Conservation (phyloP, 2,888 invertebrate species). For the Platynereis dumerilii region DNA sequence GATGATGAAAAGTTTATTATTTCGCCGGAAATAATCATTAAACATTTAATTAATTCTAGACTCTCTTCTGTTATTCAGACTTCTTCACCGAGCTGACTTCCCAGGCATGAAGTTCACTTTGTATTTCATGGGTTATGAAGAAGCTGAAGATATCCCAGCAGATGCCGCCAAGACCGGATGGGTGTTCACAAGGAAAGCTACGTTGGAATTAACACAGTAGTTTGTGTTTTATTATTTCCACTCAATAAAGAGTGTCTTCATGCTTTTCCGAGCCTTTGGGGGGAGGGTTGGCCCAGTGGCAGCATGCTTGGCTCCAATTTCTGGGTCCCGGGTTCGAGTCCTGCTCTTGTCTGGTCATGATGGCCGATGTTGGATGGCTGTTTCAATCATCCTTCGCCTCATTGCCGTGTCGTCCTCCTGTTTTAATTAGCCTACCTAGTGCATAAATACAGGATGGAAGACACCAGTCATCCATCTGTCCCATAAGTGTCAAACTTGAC, state of each 20-base stretch:
- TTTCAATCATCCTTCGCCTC: too few relatives aligned
- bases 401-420: too few relatives aligned
- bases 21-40: too few relatives aligned
- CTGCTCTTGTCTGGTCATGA: neutral
- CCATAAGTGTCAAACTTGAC: too few relatives aligned
- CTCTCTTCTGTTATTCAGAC: conserved; percentile 51
- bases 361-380: too few relatives aligned
- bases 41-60: too few relatives aligned
- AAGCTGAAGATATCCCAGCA: conserved; percentile 74
- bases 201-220: conserved; percentile 92
- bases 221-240: conserved; percentile 8
- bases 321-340: neutral
- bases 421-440: too few relatives aligned
- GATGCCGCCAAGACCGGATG: conserved; percentile 76
- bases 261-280: neutral
- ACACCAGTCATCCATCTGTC: too few relatives aligned
- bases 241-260: neutral
- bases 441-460: too few relatives aligned
- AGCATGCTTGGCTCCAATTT: neutral
- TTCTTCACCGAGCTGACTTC: conserved; percentile 87
- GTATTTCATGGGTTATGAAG: conserved; percentile 91
- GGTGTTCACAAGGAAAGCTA: conserved; percentile 84
- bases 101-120: conserved; percentile 87
- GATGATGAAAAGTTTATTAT: too few relatives aligned
- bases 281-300: neutral